Evolutionary conservation across 2,113 vertebrate genomes (phyloP), one percentile per base, ranked within the genome.

Genomic region (Leucosticte australis): DNA sequence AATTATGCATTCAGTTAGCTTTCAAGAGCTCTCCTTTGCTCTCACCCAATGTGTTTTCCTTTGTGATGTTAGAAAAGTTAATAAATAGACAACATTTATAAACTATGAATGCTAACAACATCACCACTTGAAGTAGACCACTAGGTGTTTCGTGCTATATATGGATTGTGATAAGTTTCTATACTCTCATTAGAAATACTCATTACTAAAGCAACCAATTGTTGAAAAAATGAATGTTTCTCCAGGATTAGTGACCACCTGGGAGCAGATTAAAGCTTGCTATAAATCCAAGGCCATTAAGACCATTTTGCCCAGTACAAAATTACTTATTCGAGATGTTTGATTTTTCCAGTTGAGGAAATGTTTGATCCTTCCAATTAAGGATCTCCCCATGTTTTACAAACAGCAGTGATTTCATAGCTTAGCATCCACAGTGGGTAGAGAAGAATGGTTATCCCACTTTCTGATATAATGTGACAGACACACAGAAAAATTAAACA

Each of bases 201-300:
- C 39, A 56, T 73, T 80, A 87, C 20, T 49, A 81, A 77, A 74
- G 33, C 33, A 70, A 77, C 15, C 9, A 81, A 11, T 56, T 88
- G 39, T 13, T 89, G 18, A 69, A 90, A 82, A 92, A 74, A 77
- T 4, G 9, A 17, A 50, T 79, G 41, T 89, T 97, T 93, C 68
- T 95, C 75, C 30, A 71, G 67, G 69, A 92, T 93, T 97, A 94
- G 95, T 82, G 85, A 79, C 89, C 67, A 20, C 65, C 60, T 85
- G 64, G 92, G 84, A 96, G 82, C 52, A 94, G 83, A 55, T 94
- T 93, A 94, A 96, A 93, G 8, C 65, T 87, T 83, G 49, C 64
- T 94, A 60, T 74, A 77, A 89, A 94, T 73, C 46, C 52, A 92
- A 95, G 67, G 50, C 90, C 85, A 95, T 97, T 97, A 95, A 96